Evolutionary conservation across 2,888 invertebrate genomes (phyloP).

Genomic region (Latheticus oryzae): DNA sequence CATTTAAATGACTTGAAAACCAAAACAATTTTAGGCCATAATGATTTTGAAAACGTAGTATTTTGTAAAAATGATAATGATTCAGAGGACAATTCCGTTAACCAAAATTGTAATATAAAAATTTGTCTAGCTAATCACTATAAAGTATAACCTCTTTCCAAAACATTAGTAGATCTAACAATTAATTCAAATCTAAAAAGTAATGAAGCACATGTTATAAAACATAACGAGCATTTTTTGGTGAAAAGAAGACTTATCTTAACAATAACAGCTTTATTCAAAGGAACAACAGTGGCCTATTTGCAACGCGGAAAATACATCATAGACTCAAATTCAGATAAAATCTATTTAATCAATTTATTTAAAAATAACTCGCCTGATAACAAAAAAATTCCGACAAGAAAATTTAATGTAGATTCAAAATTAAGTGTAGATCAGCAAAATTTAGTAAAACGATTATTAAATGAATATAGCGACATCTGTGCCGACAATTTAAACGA

Average conservation of each 20-base stretch:
- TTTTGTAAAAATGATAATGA: no score
- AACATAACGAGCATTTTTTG: not conserved
- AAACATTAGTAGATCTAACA: slow-evolving; percentile 1
- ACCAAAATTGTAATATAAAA: not conserved
- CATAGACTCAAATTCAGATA: not conserved
- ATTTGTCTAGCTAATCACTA: not conserved
- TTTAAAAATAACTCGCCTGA: not conserved
- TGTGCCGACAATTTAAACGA: slow-evolving; percentile 16
- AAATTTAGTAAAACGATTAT: not conserved
- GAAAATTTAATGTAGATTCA: not conserved
- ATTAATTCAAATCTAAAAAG: not conserved
- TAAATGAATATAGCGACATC: slow-evolving; percentile 1
- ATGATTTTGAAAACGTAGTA: no score
- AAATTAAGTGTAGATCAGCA: not conserved
- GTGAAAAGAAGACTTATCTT: not conserved
- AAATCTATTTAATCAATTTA: not conserved
- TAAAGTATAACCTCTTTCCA: not conserved
- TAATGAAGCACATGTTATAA: not conserved
- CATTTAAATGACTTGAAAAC: not conserved
- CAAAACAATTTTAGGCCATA: no score
- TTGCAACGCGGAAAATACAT: not conserved
- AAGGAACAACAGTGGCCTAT: not conserved
- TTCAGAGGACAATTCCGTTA: no score
- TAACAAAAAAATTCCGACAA: not conserved
- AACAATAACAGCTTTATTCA: not conserved